Evolutionary conservation across 2,797 vertebrate genomes (phyloP).

Genomic region (Myotis myotis): DNA sequence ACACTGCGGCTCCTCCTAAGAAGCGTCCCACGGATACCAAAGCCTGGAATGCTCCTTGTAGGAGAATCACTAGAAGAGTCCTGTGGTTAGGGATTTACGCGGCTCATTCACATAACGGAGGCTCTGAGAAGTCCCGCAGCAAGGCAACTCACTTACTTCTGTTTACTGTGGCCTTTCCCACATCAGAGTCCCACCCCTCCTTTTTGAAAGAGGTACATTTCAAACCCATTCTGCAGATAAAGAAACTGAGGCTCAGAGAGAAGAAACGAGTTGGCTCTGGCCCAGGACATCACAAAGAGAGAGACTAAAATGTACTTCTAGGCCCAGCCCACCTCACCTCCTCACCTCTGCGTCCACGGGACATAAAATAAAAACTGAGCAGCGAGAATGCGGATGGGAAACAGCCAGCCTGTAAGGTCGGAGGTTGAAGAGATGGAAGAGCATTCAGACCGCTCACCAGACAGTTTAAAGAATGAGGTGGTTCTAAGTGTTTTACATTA

Average conservation of each 20-base stretch:
- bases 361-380: neutral
- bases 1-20: neutral
- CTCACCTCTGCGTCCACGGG: neutral
- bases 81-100: neutral
- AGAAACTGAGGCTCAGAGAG: neutral
- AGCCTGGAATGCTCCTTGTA: neutral
- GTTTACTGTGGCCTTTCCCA: neutral
- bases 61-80: neutral
- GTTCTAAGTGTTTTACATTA: neutral
- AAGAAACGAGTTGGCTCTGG: neutral
- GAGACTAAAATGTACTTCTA: neutral
- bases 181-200: neutral
- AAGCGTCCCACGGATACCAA: neutral
- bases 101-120: neutral
- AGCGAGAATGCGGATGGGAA: neutral
- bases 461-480: rapidly evolving
- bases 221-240: neutral
- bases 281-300: neutral
- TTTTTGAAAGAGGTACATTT: neutral
- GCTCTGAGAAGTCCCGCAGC: neutral
- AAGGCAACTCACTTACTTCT: too few relatives aligned
- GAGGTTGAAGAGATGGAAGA: neutral
- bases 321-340: neutral
- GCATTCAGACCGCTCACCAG: neutral
- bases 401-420: neutral